Percentiles rank a stretch among this genome's conserved stretches.
These are phyloP conservation scores for Pheosia tremula DNA, from an alignment of 2,888 invertebrate species.

Conservation along the genomic window DNA sequence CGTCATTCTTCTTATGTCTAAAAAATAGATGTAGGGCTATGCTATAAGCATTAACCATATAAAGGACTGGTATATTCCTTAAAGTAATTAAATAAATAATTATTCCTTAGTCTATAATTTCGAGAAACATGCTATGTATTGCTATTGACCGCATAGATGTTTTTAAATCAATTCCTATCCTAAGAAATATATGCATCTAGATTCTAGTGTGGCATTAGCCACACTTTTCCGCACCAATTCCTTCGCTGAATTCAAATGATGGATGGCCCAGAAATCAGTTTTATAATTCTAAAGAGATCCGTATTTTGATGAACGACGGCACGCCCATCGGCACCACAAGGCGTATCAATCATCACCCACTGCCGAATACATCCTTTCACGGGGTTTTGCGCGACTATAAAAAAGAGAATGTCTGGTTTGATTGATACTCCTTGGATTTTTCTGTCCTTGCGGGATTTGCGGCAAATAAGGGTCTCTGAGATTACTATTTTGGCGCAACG, in stretches of 20 bases:
- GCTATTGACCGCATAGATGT: too few species aligned
- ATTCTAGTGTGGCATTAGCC: not conserved
- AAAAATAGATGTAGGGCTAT: too few species aligned
- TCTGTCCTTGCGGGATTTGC: constrained; percentile 18
- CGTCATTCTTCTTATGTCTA: too few species aligned
- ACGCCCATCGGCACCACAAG: constrained; percentile 30
- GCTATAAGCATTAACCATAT: too few species aligned
- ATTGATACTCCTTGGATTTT: constrained; percentile 51
- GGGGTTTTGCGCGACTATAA: constrained; percentile 43
- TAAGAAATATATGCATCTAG: not conserved
- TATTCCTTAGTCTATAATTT: not conserved
- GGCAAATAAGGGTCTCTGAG: constrained; percentile 20
- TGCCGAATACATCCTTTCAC: constrained; percentile 40
- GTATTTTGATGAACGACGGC: constrained; percentile 29
- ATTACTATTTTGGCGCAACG: constrained; percentile 14
- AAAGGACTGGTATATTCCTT: too few species aligned
- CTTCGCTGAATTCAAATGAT: constrained; percentile 23
- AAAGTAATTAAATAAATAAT: too few species aligned
- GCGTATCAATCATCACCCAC: constrained; percentile 48
- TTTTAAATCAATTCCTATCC: too few species aligned
- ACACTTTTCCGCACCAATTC: constrained; percentile 3
- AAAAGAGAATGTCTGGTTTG: constrained; percentile 43
- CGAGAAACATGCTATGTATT: too few species aligned
- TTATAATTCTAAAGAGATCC: constrained; percentile 32
- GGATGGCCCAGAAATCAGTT: constrained; percentile 26